phyloP scores from a whole-genome alignment of 2,888 invertebrate genomes.

The Sesia bembeciformis region DNA sequence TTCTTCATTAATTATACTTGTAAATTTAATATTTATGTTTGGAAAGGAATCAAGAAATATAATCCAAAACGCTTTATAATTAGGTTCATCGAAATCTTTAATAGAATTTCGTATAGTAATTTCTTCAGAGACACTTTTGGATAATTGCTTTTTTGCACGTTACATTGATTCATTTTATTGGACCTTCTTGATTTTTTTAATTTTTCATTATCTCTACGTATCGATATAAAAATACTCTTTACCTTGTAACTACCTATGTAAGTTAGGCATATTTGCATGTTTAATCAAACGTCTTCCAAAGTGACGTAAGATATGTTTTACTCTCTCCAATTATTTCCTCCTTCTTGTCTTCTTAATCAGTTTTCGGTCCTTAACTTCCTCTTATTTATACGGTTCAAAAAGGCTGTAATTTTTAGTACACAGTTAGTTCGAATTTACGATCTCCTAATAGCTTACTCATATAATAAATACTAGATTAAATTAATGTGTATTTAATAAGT shows the following conservation, averaged over 20 bases:
- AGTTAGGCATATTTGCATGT: constrained; percentile 62
- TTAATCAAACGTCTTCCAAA: constrained; percentile 73
- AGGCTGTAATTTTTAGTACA: background rate
- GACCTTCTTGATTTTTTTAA: constrained; percentile 19
- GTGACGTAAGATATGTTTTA: constrained; percentile 52
- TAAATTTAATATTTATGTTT: constrained; percentile 41
- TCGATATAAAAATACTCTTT: constrained; percentile 29
- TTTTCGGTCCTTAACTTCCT: background rate
- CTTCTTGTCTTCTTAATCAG: background rate
- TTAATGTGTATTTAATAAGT: constrained; percentile 31
- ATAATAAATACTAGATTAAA: constrained; percentile 27
- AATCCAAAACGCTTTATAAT: constrained; percentile 73
- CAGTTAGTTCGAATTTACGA: constrained; percentile 4
- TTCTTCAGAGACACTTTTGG: constrained; percentile 41
- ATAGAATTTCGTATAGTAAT: constrained; percentile 57
- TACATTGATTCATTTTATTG: constrained; percentile 32
- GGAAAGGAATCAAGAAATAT: constrained; percentile 41
- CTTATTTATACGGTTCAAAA: background rate
- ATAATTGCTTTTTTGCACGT: constrained; percentile 49
- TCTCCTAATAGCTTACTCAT: constrained; percentile 18
- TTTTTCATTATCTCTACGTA: constrained; percentile 20
- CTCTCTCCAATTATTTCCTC: constrained; percentile 2
- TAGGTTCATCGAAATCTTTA: constrained; percentile 60
- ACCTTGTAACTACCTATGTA: constrained; percentile 43
- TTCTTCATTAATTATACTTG: constrained; percentile 11